Conservation (phyloP, 2,113 vertebrate species). For the Hemiprocne comata region DNA sequence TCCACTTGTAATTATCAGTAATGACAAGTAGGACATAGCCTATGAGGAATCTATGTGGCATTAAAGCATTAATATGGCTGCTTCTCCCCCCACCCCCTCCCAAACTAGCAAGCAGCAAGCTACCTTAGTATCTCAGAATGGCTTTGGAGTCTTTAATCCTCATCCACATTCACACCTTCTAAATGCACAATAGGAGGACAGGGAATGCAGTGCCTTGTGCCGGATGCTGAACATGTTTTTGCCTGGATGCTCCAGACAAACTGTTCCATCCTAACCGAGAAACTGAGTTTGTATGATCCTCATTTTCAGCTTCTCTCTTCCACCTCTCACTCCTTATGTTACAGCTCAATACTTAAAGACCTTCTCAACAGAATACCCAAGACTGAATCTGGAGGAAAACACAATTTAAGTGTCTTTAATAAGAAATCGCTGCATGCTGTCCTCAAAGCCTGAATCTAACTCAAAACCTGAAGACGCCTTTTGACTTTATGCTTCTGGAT, state of each 20-base stretch:
- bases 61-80: neutral
- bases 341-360: neutral
- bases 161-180: neutral
- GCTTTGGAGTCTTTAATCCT: neutral
- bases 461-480: neutral
- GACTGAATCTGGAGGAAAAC: neutral
- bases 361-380: neutral
- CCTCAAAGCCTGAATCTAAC: neutral
- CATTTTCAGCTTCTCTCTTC: neutral
- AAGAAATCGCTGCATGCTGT: neutral
- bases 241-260: neutral
- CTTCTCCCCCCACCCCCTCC: neutral
- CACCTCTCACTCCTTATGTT: neutral
- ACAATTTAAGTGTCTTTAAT: neutral
- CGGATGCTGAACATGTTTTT: neutral
- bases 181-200: neutral
- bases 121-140: neutral
- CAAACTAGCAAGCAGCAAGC: accelerated
- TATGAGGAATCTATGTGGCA: neutral
- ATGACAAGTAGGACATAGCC: neutral
- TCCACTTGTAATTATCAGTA: too few relatives aligned
- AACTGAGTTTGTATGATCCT: neutral
- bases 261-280: neutral
- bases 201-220: neutral
- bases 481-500: neutral